These are phyloP conservation scores for Halisarca cf. caerulea DNA, from an alignment of 37 sponge, comb jelly and placozoan genomes.

Conservation along the genomic window DNA sequence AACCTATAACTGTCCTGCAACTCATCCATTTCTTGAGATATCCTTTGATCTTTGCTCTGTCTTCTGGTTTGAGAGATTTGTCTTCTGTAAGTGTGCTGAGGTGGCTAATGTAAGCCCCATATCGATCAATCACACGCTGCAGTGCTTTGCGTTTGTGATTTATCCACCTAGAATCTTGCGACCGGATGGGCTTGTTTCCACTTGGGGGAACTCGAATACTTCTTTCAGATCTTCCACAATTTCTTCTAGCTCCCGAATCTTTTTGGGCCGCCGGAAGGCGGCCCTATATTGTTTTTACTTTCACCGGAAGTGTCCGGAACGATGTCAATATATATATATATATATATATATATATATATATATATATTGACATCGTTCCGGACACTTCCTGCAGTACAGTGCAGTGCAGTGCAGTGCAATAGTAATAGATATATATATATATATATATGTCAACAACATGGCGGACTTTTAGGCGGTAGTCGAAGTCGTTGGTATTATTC, in stretches of 20 bases:
- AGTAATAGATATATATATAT: too few species aligned
- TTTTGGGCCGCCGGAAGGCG: too few species aligned
- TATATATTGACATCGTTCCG: too few species aligned
- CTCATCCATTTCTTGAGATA: slow-evolving; percentile 53
- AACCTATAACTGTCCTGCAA: slow-evolving; percentile 38
- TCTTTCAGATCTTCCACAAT: slow-evolving; percentile 31
- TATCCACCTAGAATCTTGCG: slow-evolving; percentile 57
- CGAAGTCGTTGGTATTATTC: too few species aligned
- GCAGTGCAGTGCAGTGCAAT: too few species aligned
- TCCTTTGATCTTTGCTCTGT: slow-evolving; percentile 38
- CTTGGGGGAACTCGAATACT: slow-evolving; percentile 58
- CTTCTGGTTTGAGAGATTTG: slow-evolving; percentile 34
- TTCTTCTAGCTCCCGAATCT: slow-evolving; percentile 14
- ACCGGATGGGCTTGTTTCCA: slow-evolving; percentile 49
- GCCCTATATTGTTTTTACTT: too few species aligned
- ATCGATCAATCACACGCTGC: slow-evolving; percentile 55
- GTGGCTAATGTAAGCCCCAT: slow-evolving; percentile 63
- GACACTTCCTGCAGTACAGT: too few species aligned
- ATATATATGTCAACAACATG: too few species aligned
- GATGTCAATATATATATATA: too few species aligned
- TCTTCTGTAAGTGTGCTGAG: slow-evolving; percentile 41
- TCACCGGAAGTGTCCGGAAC: too few species aligned
- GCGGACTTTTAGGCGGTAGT: too few species aligned
- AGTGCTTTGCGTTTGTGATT: slow-evolving; percentile 51
- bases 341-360: too few species aligned